These are phyloP conservation scores for Pseudomyrmex flavicornis DNA, from an alignment of 1,140 invertebrate genomes.

Conservation along the genomic window DNA sequence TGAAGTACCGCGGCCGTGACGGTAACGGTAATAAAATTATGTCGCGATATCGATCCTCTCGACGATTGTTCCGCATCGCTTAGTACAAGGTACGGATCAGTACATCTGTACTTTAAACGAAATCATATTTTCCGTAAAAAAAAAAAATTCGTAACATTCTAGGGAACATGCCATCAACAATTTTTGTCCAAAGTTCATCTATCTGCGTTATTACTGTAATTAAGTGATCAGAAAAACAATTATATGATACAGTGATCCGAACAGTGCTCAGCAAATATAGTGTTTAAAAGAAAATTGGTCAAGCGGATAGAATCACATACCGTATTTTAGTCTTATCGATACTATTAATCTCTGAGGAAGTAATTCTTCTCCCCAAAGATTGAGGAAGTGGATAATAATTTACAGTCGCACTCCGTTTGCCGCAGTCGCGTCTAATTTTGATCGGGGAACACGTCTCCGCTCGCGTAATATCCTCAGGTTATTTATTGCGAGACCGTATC, in stretches of 20 bases:
- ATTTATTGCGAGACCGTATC: conserved; percentile 41
- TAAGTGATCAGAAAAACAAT: neutral
- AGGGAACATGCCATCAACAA: neutral
- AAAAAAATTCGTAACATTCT: neutral
- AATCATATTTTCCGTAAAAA: neutral
- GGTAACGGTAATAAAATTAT: conserved; percentile 31
- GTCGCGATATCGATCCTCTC: conserved; percentile 10
- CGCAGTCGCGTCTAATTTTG: neutral
- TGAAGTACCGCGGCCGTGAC: conserved; percentile 19
- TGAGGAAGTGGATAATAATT: conserved; percentile 2
- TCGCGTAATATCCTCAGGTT: conserved; percentile 23
- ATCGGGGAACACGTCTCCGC: conserved; percentile 2
- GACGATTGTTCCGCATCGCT: conserved; percentile 41
- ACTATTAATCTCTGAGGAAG: neutral
- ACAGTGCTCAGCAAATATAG: neutral
- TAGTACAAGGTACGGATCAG: neutral
- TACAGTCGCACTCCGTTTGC: neutral
- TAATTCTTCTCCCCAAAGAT: neutral
- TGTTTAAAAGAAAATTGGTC: neutral
- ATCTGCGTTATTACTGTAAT: too few relatives aligned
- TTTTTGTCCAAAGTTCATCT: too few relatives aligned
- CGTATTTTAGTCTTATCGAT: conserved; percentile 7
- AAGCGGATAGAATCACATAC: neutral
- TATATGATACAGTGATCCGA: neutral
- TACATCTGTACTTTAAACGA: conserved; percentile 4